Conservation (phyloP, 92 coral and sea anemone species). For the Pocillopora grandis region DNA sequence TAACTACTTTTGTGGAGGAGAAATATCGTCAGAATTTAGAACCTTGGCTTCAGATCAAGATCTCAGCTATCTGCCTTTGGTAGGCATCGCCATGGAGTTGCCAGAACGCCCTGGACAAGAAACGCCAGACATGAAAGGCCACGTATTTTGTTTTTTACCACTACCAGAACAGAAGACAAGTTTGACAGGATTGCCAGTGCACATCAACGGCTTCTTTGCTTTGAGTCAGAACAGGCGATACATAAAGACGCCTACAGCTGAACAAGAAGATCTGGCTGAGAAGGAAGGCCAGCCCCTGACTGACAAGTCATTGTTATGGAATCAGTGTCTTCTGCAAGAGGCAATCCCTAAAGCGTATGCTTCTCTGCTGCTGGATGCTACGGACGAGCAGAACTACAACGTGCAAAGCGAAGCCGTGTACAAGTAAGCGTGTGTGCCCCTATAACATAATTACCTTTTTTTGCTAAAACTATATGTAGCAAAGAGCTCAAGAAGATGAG, state of each 20-base stretch:
- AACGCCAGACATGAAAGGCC: slow-evolving; percentile 38
- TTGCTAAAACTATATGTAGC: too few relatives aligned
- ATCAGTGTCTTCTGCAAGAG: slow-evolving; percentile 50
- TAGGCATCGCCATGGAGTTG: slow-evolving; percentile 56
- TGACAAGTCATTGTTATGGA: slow-evolving; percentile 62
- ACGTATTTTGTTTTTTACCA: slow-evolving; percentile 58
- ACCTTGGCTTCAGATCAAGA: slow-evolving; percentile 37
- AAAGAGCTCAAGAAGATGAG: too few relatives aligned
- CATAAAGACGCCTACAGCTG: slow-evolving; percentile 45
- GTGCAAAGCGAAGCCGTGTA: slow-evolving; percentile 16
- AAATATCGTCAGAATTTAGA: slow-evolving; percentile 41
- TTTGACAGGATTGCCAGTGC: slow-evolving; percentile 64
- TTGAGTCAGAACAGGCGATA: slow-evolving; percentile 62
- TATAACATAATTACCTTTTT: too few relatives aligned
- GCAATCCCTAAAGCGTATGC: slow-evolving; percentile 56
- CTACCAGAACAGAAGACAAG: slow-evolving; percentile 52
- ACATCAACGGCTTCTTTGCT: slow-evolving; percentile 67
- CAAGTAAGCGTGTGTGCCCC: slow-evolving; percentile 10
- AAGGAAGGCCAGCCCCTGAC: slow-evolving; percentile 31
- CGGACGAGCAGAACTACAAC: background rate
- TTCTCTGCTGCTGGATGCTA: slow-evolving; percentile 38
- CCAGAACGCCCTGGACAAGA: background rate
- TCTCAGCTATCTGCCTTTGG: slow-evolving; percentile 62
- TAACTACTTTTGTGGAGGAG: slow-evolving; percentile 51
- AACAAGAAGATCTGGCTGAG: slow-evolving; percentile 40